phyloP scores from a whole-genome alignment of 2,888 invertebrate genomes.

The Drosophila atroscutellata region DNA sequence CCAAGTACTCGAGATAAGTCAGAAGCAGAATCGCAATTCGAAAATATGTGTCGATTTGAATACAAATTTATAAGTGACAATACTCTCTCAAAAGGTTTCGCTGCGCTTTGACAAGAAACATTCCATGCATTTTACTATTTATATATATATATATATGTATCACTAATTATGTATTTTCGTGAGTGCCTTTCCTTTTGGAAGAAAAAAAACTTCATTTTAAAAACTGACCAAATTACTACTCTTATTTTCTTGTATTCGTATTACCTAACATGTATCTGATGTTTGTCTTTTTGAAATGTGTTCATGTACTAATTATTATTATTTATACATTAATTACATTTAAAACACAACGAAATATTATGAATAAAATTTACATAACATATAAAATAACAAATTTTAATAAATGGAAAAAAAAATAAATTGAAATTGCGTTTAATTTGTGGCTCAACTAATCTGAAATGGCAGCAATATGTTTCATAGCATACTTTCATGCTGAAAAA shows the following conservation, averaged over 20 bases:
- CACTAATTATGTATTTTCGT: slow-evolving; percentile 24
- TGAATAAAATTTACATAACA: slow-evolving; percentile 46
- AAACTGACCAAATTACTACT: slow-evolving; percentile 2
- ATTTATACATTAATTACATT: slow-evolving; percentile 39
- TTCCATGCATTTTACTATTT: slow-evolving; percentile 70
- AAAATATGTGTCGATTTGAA: slow-evolving; percentile 83
- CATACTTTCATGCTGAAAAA: background rate
- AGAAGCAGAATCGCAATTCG: slow-evolving; percentile 84
- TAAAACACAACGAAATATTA: slow-evolving; percentile 48
- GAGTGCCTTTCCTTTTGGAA: slow-evolving; percentile 34
- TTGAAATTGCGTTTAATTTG: background rate
- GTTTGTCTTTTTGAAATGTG: slow-evolving; percentile 36
- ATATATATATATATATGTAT: slow-evolving; percentile 30
- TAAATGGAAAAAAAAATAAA: background rate
- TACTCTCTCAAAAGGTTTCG: slow-evolving; percentile 25
- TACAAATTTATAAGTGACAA: slow-evolving; percentile 38
- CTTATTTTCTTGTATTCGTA: background rate
- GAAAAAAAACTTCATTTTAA: slow-evolving; percentile 11
- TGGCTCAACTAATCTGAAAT: background rate
- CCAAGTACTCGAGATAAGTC: slow-evolving; percentile 84
- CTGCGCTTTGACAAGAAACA: slow-evolving; percentile 58
- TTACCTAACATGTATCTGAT: slow-evolving; percentile 16
- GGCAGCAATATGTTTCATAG: background rate
- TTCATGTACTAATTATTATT: slow-evolving; percentile 50
- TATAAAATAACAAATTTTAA: background rate